Evolutionary conservation across 2,888 invertebrate species (phyloP).

Genomic region (Sabatieria punctata): DNA sequence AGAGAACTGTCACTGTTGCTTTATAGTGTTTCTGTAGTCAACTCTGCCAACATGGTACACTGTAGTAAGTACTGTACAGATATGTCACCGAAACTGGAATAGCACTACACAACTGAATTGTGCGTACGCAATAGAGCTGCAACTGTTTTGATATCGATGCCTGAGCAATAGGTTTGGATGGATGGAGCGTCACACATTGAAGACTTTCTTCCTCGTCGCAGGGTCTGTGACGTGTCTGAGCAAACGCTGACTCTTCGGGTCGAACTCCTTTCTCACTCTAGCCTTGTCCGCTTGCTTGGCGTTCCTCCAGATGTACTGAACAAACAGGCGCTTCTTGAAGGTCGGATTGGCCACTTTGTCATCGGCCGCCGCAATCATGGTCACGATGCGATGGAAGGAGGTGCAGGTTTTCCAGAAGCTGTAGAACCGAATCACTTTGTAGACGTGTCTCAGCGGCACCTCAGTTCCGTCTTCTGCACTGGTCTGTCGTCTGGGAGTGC

Average conservation of each 20-base stretch:
- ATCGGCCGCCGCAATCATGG: conserved; percentile 27
- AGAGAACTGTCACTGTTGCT: too few relatives aligned
- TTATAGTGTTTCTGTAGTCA: too few relatives aligned
- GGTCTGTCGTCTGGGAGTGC: not conserved
- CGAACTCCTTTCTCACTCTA: conserved; percentile 28
- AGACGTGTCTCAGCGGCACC: conserved; percentile 19
- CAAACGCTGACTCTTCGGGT: conserved; percentile 25
- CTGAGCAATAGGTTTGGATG: too few relatives aligned
- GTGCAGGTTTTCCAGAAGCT: conserved; percentile 31
- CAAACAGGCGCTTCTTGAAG: conserved; percentile 26
- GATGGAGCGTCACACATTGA: too few relatives aligned
- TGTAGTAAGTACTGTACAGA: too few relatives aligned
- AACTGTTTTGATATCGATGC: too few relatives aligned
- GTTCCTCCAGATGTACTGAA: conserved; percentile 30
- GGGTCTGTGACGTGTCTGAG: conserved; percentile 26
- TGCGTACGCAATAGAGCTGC: too few relatives aligned
- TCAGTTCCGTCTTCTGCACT: conserved; percentile 8
- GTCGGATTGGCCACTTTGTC: not conserved
- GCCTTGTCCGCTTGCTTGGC: conserved; percentile 28
- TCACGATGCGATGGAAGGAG: conserved; percentile 30
- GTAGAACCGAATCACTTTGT: conserved; percentile 26
- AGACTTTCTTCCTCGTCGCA: conserved; percentile 13
- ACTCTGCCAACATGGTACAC: too few relatives aligned
- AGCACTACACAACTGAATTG: too few relatives aligned
- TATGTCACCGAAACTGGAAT: too few relatives aligned